Conservation (phyloP, 2,888 invertebrate species). For the Imbricaverruca yamaguchii region DNA sequence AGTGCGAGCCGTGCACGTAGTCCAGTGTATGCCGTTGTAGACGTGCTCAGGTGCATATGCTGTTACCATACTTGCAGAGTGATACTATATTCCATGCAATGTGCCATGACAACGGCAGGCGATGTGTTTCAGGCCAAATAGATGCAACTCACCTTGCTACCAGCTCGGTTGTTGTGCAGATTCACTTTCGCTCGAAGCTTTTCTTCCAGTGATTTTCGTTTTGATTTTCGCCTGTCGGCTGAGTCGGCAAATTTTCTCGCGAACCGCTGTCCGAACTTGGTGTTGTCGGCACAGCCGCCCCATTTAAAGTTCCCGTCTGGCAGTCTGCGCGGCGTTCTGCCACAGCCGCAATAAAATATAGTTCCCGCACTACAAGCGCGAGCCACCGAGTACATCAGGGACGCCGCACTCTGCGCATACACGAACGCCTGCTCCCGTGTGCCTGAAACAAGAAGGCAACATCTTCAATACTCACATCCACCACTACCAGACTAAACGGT, state of each 20-base stretch:
- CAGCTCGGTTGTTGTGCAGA: conserved; percentile 67
- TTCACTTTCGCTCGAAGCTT: conserved; percentile 54
- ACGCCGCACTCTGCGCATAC: conserved; percentile 71
- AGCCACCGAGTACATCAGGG: conserved; percentile 66
- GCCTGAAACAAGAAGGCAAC: conserved; percentile 47
- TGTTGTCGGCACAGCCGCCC: conserved; percentile 81
- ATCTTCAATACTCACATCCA: no score
- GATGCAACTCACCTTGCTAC: conserved; percentile 55
- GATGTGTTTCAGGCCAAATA: no score
- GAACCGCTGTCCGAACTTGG: conserved; percentile 62
- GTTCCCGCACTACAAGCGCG: conserved; percentile 68
- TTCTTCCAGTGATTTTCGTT: conserved; percentile 12
- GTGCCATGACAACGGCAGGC: no score
- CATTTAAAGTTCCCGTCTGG: conserved; percentile 67
- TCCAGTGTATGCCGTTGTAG: no score
- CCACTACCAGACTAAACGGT: no score
- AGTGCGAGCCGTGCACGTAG: no score
- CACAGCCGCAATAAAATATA: conserved; percentile 69
- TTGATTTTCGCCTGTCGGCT: conserved; percentile 32
- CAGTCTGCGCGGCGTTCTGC: conserved; percentile 59
- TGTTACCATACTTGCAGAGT: no score
- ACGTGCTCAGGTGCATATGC: no score
- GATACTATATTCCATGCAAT: no score
- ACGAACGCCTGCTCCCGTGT: conserved; percentile 80
- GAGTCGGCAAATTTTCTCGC: conserved; percentile 62